Base-by-base conservation (phyloP, 2,113 vertebrate species). In the Ornithorhynchus anatinus region DNA sequence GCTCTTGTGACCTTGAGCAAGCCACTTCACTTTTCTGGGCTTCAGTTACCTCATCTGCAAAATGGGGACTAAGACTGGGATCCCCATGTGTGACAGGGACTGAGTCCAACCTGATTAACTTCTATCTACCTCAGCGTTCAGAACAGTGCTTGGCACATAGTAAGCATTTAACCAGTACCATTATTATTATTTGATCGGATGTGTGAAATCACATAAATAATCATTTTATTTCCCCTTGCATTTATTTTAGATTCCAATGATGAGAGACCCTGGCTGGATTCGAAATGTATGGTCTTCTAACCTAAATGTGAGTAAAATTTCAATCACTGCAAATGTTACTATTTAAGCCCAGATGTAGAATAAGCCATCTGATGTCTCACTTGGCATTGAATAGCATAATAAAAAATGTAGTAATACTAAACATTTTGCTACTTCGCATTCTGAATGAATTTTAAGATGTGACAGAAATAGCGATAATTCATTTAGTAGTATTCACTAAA, bases 261-360 rank as follows among this genome's bases (percentile, higher is more conserved):
- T 94, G 92, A 91, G 84, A 82, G 92, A 92, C 81, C 90, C 91
- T 0, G 89, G 91, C 1, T 93, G 93, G 93, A 94, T 93, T 57
- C 77, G 91, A 77, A 92, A 88, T 0, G 92, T 93, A 6, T 94
- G 91, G 91, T 79, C 90, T 59, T 81, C 90, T 16, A 93, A 93
- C 58, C 66, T 93, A 20, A 93, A 94, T 0, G 91, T 94, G 86
- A 87, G 72, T 88, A 42, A 33, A 72, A n/a, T n/a, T n/a, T n/a
- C n/a, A n/a, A n/a, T n/a, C n/a, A n/a, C n/a, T n/a, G n/a, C n/a
- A n/a, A n/a, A n/a, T n/a, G n/a, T n/a, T n/a, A n/a, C n/a, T n/a
- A n/a, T n/a, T n/a, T n/a, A n/a, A n/a, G n/a, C n/a, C n/a, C n/a
- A n/a, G n/a, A n/a, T n/a, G n/a, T n/a, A n/a, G n/a, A n/a, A n/a